A percentile compares a stretch with the other conserved stretches of the same genome.
Conservation (phyloP, 2,113 vertebrate species). For the human region DNA sequence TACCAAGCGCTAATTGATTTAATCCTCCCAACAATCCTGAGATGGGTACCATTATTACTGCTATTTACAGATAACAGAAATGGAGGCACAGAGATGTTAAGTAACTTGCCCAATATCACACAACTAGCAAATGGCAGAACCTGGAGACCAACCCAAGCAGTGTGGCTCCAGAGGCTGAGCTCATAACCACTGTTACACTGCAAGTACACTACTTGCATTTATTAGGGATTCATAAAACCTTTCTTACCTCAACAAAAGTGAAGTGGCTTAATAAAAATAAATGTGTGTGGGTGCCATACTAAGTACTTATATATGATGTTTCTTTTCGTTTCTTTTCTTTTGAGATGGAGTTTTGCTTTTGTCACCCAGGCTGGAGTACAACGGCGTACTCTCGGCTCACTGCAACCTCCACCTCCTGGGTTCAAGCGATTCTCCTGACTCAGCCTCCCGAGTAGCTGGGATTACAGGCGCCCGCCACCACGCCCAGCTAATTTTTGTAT, state of each 20-base stretch:
- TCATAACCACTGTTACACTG: background rate
- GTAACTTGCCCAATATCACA: background rate
- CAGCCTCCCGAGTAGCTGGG: too few relatives aligned
- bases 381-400: too few relatives aligned
- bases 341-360: too few relatives aligned
- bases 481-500: too few relatives aligned
- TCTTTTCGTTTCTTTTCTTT: background rate
- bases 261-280: background rate
- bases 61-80: background rate
- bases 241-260: background rate
- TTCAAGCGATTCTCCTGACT: too few relatives aligned
- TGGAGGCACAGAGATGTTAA: background rate
- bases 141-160: background rate
- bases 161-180: background rate
- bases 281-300: background rate
- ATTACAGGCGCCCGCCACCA: accelerated
- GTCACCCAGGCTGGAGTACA: too few relatives aligned
- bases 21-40: background rate
- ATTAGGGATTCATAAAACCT: background rate
- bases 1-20: background rate
- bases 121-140: background rate
- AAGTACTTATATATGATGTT: background rate
- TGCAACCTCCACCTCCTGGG: too few relatives aligned
- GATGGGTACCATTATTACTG: background rate
- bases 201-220: background rate